Base-by-base conservation (phyloP, 2,888 invertebrate genomes). In the Drosophila quinaria region DNA sequence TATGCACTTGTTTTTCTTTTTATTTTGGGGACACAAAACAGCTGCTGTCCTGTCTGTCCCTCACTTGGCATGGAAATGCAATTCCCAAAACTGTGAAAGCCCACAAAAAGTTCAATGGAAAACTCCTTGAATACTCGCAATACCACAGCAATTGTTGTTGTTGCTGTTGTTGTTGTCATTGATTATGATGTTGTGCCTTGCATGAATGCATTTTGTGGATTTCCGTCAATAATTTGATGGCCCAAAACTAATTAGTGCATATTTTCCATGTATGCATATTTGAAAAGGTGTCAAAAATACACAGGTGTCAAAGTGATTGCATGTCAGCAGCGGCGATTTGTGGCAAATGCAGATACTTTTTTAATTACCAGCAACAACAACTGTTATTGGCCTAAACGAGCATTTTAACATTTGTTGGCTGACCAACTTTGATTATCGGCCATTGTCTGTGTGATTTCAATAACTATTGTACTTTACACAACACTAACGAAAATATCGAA, bases 1-100 rank as follows among this genome's bases (percentile, higher is more conserved):
- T 78, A 78, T 76, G 67, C 74, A 78, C 73, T 55, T 50, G 39
- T 56, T 55, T 47, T 9, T 44, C 3, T 42, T 17, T 22, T 63
- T 62, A 29, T 47, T 50, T 39, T 17, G 37, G 29, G 52, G 15
- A 37, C 49, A 52, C 41, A 37, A 13, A 55, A 37, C 74, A 73
- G 55, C 67, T 77, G 75, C 59, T 67, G 41, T 42, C 37, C 61
- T 47, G 35, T 37, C 25, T 0, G 25, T 25, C 37, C 25, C 3
- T 55, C 44, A 42, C 55, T 55, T 39, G 42, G 41, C 61, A 73
- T 65, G 55, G 17, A 69, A 78, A 62, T 50, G 52, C 52, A 61
- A 67, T 59, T 78, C 35, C 64, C 61, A 22, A 22, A 17, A 35
- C 37, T 49, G 55, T 42, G 29, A 41, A 37, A 58, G 35, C 6